Conservation (phyloP, 2,797 vertebrate species). For the Catostomus latipinnis region DNA sequence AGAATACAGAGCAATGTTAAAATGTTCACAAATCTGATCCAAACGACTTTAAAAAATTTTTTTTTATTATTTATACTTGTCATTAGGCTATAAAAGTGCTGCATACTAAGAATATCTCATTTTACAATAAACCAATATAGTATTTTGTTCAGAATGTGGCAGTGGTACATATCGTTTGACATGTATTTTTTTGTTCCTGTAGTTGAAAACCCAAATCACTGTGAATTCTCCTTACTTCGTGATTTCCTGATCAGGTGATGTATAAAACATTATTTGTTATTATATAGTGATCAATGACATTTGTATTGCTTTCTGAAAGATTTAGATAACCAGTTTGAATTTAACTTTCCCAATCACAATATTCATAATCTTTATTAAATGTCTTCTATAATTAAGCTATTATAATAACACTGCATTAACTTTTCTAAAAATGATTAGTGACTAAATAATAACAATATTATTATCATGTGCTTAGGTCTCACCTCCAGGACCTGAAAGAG, state of each 20-base stretch:
- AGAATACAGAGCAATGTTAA: too few species aligned
- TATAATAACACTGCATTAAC: neutral
- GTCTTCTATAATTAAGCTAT: neutral
- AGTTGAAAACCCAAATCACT: slow-evolving; percentile 98
- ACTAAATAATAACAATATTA: too few species aligned
- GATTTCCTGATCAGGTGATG: slow-evolving; percentile 97
- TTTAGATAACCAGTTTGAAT: too few species aligned
- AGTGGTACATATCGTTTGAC: neutral
- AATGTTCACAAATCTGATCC: too few species aligned
- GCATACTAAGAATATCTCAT: neutral
- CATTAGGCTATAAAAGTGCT: neutral
- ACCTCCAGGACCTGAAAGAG: slow-evolving; percentile 97
- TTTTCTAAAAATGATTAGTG: too few species aligned
- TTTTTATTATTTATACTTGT: too few species aligned
- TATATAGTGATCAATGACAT: too few species aligned
- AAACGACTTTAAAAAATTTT: too few species aligned
- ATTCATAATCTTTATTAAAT: neutral
- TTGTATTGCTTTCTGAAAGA: too few species aligned
- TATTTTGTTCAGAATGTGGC: neutral
- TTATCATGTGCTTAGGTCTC: slow-evolving; percentile 82
- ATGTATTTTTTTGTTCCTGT: slow-evolving; percentile 58
- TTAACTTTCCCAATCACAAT: too few species aligned
- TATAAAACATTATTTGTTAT: neutral
- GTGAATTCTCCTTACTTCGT: slow-evolving; percentile 95
- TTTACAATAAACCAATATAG: neutral